Percentiles rank a stretch among this genome's conserved stretches.
Conservation (phyloP, 2,888 invertebrate species). For the Thumatha senex region DNA sequence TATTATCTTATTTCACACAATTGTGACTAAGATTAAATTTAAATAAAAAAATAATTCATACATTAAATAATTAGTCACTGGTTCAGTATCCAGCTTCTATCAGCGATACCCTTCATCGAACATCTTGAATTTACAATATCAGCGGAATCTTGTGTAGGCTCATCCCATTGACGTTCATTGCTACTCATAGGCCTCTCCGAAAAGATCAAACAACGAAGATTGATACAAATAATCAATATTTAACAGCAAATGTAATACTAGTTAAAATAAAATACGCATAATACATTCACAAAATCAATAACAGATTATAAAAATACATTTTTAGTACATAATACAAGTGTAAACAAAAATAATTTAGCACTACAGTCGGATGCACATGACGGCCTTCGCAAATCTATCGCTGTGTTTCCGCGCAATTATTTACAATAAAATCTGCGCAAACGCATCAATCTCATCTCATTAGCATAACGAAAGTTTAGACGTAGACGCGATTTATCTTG, state of each 20-base stretch:
- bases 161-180: too few species aligned
- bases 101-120: too few species aligned
- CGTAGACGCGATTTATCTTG: conserved; percentile 13
- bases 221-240: too few species aligned
- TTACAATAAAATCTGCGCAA: conserved; percentile 20
- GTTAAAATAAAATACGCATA: not conserved
- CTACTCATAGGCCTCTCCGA: too few species aligned
- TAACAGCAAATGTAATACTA: not conserved
- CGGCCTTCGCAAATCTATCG: conserved; percentile 29
- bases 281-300: not conserved
- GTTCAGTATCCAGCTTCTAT: too few species aligned
- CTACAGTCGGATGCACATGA: conserved; percentile 40
- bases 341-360: conserved; percentile 23
- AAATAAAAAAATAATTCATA: too few species aligned
- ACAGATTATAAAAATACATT: not conserved
- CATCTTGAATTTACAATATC: too few species aligned
- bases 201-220: too few species aligned
- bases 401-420: conserved; percentile 41
- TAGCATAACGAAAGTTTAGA: conserved; percentile 34
- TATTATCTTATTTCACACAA: too few species aligned
- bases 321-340: conserved; percentile 3
- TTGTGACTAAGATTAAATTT: too few species aligned
- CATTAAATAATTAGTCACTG: too few species aligned
- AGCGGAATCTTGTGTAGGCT: too few species aligned
- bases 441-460: conserved; percentile 17